Evolutionary conservation across 2,888 invertebrate genomes (phyloP).

Genomic region (Lasioglossum zephyrum): DNA sequence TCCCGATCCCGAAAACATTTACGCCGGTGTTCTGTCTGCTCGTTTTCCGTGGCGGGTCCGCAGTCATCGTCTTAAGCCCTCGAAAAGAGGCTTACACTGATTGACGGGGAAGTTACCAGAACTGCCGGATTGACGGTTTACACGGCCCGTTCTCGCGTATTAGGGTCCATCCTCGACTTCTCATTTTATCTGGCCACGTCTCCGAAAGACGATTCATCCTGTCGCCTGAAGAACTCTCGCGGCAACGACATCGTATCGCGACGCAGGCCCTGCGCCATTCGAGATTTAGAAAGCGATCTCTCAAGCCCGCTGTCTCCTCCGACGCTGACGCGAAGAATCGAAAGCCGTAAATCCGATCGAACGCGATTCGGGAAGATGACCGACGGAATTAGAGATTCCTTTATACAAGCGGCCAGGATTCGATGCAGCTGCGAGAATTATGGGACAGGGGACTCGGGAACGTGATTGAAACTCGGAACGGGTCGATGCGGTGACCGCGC

Average conservation of each 20-base stretch:
- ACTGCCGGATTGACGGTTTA: constrained; percentile 72
- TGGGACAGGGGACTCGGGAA: neutral
- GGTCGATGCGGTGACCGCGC: neutral
- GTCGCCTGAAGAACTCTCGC: too few species aligned
- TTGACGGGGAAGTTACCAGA: constrained; percentile 71
- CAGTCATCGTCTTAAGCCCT: constrained; percentile 61
- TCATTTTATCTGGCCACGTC: constrained; percentile 34
- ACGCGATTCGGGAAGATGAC: constrained; percentile 34
- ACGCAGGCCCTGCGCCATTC: constrained; percentile 35
- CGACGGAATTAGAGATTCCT: constrained; percentile 39
- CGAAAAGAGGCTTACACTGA: constrained; percentile 76
- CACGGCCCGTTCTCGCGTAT: constrained; percentile 69
- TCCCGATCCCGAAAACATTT: constrained; percentile 41
- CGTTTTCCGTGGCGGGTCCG: constrained; percentile 43
- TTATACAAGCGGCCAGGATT: neutral
- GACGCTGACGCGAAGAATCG: constrained; percentile 12
- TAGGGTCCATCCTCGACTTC: constrained; percentile 59
- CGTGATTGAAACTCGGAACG: neutral
- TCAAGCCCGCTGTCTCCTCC: constrained; percentile 22
- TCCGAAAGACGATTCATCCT: neutral
- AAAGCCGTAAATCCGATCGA: constrained; percentile 54
- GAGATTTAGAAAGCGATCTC: constrained; percentile 57
- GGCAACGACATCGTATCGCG: constrained; percentile 20
- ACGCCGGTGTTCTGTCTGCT: constrained; percentile 16
- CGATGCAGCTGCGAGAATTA: constrained; percentile 7